These are phyloP conservation scores for Aradophagus sp. DNA, from an alignment of 1,140 invertebrate species.

Conservation along the genomic window DNA sequence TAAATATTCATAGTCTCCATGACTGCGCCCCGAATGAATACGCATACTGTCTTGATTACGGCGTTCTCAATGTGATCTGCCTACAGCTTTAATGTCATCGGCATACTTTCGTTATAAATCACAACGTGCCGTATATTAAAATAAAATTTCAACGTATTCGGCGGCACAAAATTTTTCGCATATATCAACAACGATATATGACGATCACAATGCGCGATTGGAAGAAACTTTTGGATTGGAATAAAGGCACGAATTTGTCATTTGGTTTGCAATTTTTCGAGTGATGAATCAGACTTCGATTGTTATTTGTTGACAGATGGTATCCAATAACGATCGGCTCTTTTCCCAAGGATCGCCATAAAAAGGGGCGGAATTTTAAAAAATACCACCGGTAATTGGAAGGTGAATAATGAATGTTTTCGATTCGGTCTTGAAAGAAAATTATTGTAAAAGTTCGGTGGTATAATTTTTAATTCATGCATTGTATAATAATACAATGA, in stretches of 20 bases:
- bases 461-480: too few species aligned
- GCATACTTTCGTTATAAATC: constrained; percentile 38
- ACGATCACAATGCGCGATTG: constrained; percentile 9
- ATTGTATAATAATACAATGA: too few species aligned
- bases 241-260: constrained; percentile 33
- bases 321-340: too few species aligned
- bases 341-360: too few species aligned
- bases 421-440: too few species aligned
- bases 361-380: too few species aligned
- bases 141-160: constrained; percentile 41
- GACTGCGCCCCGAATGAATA: constrained; percentile 34
- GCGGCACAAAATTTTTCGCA: constrained; percentile 32
- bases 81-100: constrained; percentile 34
- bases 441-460: too few species aligned
- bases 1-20: constrained; percentile 42
- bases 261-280: constrained; percentile 16
- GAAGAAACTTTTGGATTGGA: constrained; percentile 32
- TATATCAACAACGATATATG: constrained; percentile 33
- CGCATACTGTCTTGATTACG: constrained; percentile 47
- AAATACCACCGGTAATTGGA: too few species aligned
- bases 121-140: constrained; percentile 29
- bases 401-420: too few species aligned
- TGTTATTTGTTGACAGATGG: too few species aligned
- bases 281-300: constrained; percentile 10
- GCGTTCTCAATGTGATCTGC: constrained; percentile 34